Percentiles rank a stretch among this genome's conserved stretches.
These are phyloP conservation scores for Prolemur simus DNA, from an alignment of 2,113 vertebrate genomes.

Conservation along the genomic window DNA sequence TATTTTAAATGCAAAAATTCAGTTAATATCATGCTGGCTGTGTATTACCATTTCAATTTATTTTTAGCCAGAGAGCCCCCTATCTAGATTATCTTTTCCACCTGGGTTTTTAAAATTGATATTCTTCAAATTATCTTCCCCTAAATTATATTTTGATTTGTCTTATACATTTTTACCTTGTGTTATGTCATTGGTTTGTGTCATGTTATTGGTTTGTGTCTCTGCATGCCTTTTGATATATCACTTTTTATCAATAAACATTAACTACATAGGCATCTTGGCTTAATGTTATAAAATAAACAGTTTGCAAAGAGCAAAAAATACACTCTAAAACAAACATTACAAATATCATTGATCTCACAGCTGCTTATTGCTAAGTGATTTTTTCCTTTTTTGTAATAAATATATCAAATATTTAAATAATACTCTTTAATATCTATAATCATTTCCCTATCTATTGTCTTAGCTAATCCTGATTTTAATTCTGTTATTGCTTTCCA, in stretches of 20 bases:
- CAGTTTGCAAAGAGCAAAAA: conserved; percentile 20
- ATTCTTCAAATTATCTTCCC: not conserved
- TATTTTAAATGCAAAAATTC: conserved; percentile 41
- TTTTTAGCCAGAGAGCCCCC: not conserved
- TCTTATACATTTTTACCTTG: not conserved
- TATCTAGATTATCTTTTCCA: not conserved
- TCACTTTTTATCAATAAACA: not conserved
- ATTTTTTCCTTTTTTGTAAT: not conserved
- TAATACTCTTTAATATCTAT: not conserved
- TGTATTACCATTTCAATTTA: not conserved
- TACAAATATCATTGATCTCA: not conserved
- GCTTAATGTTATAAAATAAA: not conserved
- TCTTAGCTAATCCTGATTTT: not conserved
- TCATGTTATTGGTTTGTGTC: not conserved
- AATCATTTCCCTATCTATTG: not conserved
- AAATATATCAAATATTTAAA: not conserved
- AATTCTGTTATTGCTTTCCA: not conserved
- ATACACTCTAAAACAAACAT: not conserved
- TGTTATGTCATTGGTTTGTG: not conserved
- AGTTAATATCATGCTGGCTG: not conserved
- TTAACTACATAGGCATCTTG: not conserved
- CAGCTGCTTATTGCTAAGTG: not conserved
- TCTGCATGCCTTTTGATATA: not conserved
- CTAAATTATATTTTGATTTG: not conserved
- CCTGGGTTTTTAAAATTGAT: not conserved